These are phyloP conservation scores for Tetranychus urticae DNA, from an alignment of 1,140 invertebrate species.

Conservation along the genomic window DNA sequence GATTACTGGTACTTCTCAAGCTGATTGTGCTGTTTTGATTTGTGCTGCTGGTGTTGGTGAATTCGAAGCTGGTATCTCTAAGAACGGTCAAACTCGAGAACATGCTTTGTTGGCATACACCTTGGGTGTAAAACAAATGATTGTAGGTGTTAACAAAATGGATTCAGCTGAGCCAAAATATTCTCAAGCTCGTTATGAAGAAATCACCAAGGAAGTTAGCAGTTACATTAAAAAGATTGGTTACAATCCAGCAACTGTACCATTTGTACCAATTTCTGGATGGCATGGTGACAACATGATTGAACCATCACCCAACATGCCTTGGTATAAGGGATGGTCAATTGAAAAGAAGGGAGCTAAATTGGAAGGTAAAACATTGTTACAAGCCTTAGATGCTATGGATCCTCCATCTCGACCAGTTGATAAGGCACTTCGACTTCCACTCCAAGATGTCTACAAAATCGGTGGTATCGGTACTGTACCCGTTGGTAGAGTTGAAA, in stretches of 20 bases:
- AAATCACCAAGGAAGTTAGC: constrained; percentile 28
- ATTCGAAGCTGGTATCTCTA: constrained; percentile 34
- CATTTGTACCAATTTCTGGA: constrained; percentile 35
- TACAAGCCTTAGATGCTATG: constrained; percentile 29
- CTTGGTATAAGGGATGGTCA: constrained; percentile 30
- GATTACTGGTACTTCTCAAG: constrained; percentile 34
- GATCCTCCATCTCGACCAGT: constrained; percentile 27
- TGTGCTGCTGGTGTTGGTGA: constrained; percentile 31
- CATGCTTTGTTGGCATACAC: constrained; percentile 33
- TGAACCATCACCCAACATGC: constrained; percentile 22
- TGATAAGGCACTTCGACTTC: constrained; percentile 29
- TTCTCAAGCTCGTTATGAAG: constrained; percentile 22
- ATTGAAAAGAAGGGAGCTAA: constrained; percentile 25
- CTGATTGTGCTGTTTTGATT: constrained; percentile 32
- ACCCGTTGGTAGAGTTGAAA: constrained; percentile 34
- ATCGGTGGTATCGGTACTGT: constrained; percentile 34
- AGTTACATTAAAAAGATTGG: constrained; percentile 33
- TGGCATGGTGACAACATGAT: constrained; percentile 31
- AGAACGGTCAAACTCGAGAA: constrained; percentile 34
- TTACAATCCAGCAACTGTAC: constrained; percentile 29
- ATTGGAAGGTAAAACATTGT: constrained; percentile 25
- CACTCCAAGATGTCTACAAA: constrained; percentile 36
- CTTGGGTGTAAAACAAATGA: constrained; percentile 33
- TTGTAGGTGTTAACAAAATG: constrained; percentile 35
- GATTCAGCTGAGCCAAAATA: constrained; percentile 31